Conservation (phyloP, 1,140 invertebrate species). For the Polypedilum vanderplanki region DNA sequence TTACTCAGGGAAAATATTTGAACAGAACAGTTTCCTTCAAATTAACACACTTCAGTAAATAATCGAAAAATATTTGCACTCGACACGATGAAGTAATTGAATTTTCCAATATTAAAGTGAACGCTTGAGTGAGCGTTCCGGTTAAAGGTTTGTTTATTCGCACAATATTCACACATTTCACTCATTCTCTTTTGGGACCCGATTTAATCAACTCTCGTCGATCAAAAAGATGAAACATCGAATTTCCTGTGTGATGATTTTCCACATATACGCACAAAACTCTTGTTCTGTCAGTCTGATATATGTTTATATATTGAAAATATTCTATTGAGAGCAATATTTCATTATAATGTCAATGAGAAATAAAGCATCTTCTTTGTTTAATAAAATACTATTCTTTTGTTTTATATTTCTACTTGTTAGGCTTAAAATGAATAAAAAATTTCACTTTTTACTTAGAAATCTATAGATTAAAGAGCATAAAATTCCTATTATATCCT, state of each 20-base stretch:
- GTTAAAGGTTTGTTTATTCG: slow-evolving; percentile 13
- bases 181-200: not conserved
- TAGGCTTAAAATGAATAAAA: no score
- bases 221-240: slow-evolving; percentile 12
- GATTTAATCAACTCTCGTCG: not conserved
- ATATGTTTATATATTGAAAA: not conserved
- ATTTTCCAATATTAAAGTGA: slow-evolving; percentile 14
- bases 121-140: not conserved
- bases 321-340: not conserved
- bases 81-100: slow-evolving; percentile 17
- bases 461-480: no score
- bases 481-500: no score
- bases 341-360: not conserved
- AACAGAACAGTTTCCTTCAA: slow-evolving; percentile 17
- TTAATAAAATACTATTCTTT: not conserved
- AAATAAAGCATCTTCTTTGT: not conserved
- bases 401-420: not conserved
- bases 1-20: slow-evolving; percentile 6
- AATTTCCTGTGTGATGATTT: not conserved
- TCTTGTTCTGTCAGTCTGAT: not conserved
- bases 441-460: no score
- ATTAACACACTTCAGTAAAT: slow-evolving; percentile 19
- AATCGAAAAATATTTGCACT: slow-evolving; percentile 19
- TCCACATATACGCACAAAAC: no score
- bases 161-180: not conserved